Evolutionary conservation across 2,888 invertebrate species (phyloP).

Genomic region (Pheosia gnoma): DNA sequence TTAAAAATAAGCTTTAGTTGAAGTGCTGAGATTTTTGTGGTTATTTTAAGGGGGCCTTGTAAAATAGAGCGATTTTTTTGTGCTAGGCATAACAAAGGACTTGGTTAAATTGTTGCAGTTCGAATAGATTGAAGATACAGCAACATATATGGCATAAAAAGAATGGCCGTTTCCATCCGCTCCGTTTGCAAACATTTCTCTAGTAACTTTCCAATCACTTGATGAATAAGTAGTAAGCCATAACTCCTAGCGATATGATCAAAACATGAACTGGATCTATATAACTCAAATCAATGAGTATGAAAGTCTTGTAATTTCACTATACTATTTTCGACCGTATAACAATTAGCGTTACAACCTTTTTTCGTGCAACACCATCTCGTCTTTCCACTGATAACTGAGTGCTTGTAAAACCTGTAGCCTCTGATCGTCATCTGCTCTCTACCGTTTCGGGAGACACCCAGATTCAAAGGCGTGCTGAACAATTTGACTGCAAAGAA

Average conservation of each 20-base stretch:
- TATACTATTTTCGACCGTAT: slow-evolving; percentile 24
- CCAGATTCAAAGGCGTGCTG: slow-evolving; percentile 15
- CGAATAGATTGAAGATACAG: too few species aligned
- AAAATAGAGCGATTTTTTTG: too few species aligned
- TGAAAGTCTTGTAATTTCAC: slow-evolving; percentile 7
- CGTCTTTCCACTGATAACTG: slow-evolving; percentile 9
- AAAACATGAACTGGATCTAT: not conserved
- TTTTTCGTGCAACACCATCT: slow-evolving; percentile 48
- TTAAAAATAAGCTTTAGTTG: too few species aligned
- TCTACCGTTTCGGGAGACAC: slow-evolving; percentile 6
- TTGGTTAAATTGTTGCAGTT: too few species aligned
- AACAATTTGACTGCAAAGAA: slow-evolving; percentile 11
- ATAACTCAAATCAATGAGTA: slow-evolving; percentile 3
- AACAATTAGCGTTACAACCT: slow-evolving; percentile 39
- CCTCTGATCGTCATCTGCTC: slow-evolving; percentile 11
- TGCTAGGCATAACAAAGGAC: too few species aligned
- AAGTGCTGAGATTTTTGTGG: too few species aligned
- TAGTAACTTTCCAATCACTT: too few species aligned
- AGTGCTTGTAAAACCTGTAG: slow-evolving; percentile 14
- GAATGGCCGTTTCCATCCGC: too few species aligned
- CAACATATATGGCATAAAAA: too few species aligned
- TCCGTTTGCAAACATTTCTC: too few species aligned
- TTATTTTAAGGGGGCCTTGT: not conserved
- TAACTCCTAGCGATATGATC: too few species aligned
- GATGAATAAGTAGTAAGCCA: too few species aligned